Evolutionary conservation across 2,113 vertebrate genomes (phyloP).

Genomic region (Eubucco bourcierii): DNA sequence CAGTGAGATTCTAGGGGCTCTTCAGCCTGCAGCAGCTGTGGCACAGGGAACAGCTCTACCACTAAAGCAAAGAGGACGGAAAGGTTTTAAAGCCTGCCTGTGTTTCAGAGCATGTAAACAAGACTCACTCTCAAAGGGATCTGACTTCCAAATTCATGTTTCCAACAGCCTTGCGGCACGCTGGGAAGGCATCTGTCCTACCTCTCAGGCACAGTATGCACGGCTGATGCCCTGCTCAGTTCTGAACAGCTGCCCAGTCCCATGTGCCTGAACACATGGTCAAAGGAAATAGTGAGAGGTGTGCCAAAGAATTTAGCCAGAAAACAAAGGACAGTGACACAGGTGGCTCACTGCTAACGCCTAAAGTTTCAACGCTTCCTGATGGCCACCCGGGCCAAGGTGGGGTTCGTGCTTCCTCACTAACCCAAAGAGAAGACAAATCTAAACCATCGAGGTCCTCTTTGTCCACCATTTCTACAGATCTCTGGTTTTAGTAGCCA

Average conservation of each 20-base stretch:
- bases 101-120: background rate
- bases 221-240: background rate
- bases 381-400: background rate
- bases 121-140: background rate
- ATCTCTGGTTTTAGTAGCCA: background rate
- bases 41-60: background rate
- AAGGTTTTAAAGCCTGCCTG: background rate
- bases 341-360: background rate
- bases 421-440: background rate
- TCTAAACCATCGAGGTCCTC: background rate
- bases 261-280: conserved; percentile 43
- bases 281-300: conserved; percentile 18
- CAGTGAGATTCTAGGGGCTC: background rate
- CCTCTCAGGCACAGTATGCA: background rate
- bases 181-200: conserved; percentile 56
- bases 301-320: background rate
- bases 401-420: background rate
- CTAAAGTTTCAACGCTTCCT: background rate
- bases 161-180: background rate
- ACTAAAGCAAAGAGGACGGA: background rate
- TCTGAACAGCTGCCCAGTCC: conserved; percentile 19
- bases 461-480: background rate
- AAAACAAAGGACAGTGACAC: background rate
- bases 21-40: background rate
- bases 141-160: conserved; percentile 14